Percentiles rank a stretch among this genome's conserved stretches.
These are phyloP conservation scores for Danio tinwini DNA, from an alignment of 2,797 vertebrate species.

Conservation along the genomic window DNA sequence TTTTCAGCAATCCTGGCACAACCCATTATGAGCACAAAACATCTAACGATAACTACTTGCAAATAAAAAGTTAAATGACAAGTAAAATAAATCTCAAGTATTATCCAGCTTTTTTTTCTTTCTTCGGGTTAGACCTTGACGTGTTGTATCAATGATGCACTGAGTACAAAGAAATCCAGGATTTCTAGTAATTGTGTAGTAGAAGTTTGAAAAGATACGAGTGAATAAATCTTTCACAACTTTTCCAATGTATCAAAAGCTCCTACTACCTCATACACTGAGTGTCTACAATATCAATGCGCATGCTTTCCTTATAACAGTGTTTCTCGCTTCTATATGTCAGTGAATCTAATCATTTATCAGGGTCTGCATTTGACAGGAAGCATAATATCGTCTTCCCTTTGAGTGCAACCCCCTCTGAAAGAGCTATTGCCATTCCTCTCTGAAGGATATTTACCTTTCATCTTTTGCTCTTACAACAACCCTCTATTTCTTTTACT, in stretches of 20 bases:
- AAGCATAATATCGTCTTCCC: conserved; percentile 19
- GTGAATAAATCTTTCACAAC: conserved; percentile 17
- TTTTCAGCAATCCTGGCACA: conserved; percentile 1
- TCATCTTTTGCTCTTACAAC: conserved; percentile 72
- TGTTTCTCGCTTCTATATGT: conserved; percentile 21
- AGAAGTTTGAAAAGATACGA: conserved; percentile 12
- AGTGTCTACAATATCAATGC: conserved; percentile 29
- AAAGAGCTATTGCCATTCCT: conserved; percentile 43
- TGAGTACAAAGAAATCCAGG: not conserved
- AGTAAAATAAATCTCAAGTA: not conserved
- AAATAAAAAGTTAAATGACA: not conserved
- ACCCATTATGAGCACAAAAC: not conserved
- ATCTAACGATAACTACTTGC: no score
- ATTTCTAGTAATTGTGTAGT: not conserved
- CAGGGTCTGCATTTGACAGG: conserved; percentile 34
- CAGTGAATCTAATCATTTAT: conserved; percentile 44
- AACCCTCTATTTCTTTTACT: conserved; percentile 64
- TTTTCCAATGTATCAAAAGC: not conserved
- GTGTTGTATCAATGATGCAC: conserved; percentile 1
- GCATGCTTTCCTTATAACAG: conserved; percentile 1
- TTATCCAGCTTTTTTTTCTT: not conserved
- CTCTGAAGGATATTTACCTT: conserved; percentile 58
- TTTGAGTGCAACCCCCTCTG: conserved; percentile 34
- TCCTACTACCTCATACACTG: not conserved
- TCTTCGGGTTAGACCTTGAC: not conserved